Base-by-base conservation (phyloP, 2,797 vertebrate genomes). In the Poeciliopsis turneri region DNA sequence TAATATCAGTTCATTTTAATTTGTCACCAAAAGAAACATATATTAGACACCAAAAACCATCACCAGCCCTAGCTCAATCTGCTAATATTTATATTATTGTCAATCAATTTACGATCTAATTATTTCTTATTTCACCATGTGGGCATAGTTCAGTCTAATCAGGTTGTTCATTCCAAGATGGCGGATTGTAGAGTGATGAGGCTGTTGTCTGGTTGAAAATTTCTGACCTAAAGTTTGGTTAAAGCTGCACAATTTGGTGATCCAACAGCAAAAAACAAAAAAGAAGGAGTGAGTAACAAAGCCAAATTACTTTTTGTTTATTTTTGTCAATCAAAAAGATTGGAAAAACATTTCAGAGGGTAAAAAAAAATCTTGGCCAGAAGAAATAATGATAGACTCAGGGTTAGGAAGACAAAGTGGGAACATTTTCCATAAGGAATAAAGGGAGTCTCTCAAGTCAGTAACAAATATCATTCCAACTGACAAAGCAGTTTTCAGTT, bases 381-480 rank as follows among this genome's bases (percentile, higher is more conserved):
- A 43, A n/a, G 20, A 69, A 68, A 43, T 25, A 13, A 41, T 41
- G 39, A 41, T 4, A 69, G 39, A 41, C 10, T 15, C n/a, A 15
- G 39, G 36, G 25, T 70, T 45, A 13, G 12, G 41, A 68, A 68
- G 64, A 20, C 36, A 25, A 41, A 41, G 39, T 25, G 1, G 41
- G 18, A 33, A 28, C 5, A 30, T 33, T 53, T 76, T 64, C 33
- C 55, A 49, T 28, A 28, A 74, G 15, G 59, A 49, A 46, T 33
- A 11, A 71, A 30, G 43, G 76, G 51, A 46, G 55, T 39, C 5
- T 76, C 43, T 33, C 18, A 51, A 9, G 71, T 75, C 41, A 41
- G 30, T 51, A 33, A 77, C 25, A 81, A 71, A 75, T 47, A 36
- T 39, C 7, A 2, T 39, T 23, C 3, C 73, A 57, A 84, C 20